Conservation (phyloP, 2,888 invertebrate species). For the Timandra comae region DNA sequence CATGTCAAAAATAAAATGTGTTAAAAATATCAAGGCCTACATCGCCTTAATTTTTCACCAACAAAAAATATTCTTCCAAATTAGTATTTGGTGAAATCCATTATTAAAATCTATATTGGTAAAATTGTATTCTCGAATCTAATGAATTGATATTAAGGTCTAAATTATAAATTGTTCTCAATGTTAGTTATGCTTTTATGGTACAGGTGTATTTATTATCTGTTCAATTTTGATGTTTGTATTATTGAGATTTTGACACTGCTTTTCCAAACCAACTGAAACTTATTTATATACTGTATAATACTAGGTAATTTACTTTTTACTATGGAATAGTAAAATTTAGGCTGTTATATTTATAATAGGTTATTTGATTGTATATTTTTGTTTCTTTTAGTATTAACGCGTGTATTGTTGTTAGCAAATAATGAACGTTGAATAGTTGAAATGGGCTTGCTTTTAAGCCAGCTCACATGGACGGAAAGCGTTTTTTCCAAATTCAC, state of each 20-base stretch:
- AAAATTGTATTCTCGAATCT: conserved; percentile 38
- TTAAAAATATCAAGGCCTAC: conserved; percentile 15
- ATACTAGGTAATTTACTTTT: conserved; percentile 56
- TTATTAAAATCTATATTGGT: conserved; percentile 2
- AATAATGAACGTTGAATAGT: no score
- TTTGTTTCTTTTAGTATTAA: conserved; percentile 51
- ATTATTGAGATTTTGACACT: conserved; percentile 54
- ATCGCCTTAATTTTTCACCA: conserved; percentile 16
- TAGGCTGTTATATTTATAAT: conserved; percentile 73
- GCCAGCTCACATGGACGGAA: no score
- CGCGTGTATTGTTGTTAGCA: conserved; percentile 23
- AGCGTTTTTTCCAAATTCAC: no score
- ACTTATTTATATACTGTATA: conserved; percentile 52
- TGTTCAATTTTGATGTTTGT: conserved; percentile 27
- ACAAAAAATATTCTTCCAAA: conserved; percentile 12
- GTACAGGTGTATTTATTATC: conserved; percentile 13
- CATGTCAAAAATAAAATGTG: conserved; percentile 5
- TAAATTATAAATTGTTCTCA: conserved; percentile 28
- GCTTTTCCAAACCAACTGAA: conserved; percentile 54
- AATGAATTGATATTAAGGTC: conserved; percentile 28
- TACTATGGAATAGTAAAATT: conserved; percentile 72
- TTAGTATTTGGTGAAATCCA: conserved; percentile 7
- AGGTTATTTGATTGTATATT: conserved; percentile 62
- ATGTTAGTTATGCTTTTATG: conserved; percentile 24
- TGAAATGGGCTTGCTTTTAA: no score